Evolutionary conservation across 2,113 vertebrate species (phyloP).

Genomic region (Ctenomys sociabilis): DNA sequence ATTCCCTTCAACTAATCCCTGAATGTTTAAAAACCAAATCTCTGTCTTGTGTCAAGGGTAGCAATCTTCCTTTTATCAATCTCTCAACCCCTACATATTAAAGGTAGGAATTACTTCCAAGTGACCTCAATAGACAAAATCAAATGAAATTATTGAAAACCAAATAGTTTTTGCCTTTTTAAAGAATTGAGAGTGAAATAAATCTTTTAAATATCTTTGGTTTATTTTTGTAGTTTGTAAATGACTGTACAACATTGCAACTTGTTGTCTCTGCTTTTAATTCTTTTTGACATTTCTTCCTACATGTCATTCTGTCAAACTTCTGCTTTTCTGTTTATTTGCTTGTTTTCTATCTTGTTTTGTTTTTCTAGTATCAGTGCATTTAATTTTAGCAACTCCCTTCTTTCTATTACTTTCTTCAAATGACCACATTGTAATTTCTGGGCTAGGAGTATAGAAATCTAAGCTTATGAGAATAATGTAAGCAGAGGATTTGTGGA

Average conservation of each 20-base stretch:
- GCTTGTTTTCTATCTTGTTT: too few relatives aligned
- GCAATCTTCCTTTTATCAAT: not conserved
- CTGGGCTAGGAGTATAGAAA: not conserved
- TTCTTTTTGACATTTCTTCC: not conserved
- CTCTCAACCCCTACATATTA: not conserved
- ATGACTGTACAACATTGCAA: not conserved
- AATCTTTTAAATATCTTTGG: not conserved
- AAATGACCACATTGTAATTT: not conserved
- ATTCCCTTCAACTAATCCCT: not conserved
- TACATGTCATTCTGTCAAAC: not conserved
- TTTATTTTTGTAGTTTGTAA: not conserved
- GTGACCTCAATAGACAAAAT: not conserved
- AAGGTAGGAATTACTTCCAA: not conserved
- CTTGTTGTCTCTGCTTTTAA: constrained; percentile 9
- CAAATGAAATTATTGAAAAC: not conserved
- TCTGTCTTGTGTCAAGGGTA: not conserved
- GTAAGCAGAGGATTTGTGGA: not conserved
- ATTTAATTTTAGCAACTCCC: not conserved
- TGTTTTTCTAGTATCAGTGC: not conserved
- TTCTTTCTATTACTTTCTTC: not conserved
- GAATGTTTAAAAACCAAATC: not conserved
- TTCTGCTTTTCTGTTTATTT: too few relatives aligned
- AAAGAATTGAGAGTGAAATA: not conserved
- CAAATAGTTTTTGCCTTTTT: not conserved
- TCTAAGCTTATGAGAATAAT: not conserved